Conservation (phyloP, 2,888 invertebrate genomes). For the Drosophila peninsularis region DNA sequence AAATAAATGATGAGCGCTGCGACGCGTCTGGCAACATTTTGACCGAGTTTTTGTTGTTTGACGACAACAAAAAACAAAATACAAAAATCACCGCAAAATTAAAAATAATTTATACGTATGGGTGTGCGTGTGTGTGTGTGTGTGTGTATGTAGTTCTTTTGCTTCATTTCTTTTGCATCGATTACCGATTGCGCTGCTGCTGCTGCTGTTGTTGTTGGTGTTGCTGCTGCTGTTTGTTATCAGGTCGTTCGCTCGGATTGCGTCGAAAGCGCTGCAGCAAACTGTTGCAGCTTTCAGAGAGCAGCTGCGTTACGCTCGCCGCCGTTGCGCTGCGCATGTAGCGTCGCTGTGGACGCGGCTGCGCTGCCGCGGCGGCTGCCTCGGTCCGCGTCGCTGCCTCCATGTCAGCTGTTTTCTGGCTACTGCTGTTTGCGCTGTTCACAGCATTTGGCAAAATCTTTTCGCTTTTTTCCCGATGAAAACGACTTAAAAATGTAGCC, state of each 20-base stretch:
- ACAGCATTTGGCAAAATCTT: conserved; percentile 68
- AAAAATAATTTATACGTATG: conserved; percentile 67
- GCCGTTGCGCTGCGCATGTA: conserved; percentile 91
- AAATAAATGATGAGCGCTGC: conserved; percentile 58
- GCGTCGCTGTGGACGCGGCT: conserved; percentile 87
- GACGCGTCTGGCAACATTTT: conserved; percentile 68
- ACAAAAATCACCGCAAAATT: conserved; percentile 49
- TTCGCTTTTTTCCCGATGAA: conserved; percentile 83
- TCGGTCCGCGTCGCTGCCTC: conserved; percentile 45
- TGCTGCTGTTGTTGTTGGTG: conserved; percentile 58
- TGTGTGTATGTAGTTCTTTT: conserved; percentile 45
- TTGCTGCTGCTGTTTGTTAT: conserved; percentile 82
- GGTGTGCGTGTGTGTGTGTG: conserved; percentile 13
- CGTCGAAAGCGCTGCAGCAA: conserved; percentile 92
- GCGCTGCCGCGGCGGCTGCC: conserved; percentile 38
- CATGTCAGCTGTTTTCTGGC: conserved; percentile 59
- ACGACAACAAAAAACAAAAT: conserved; percentile 21
- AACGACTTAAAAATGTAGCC: conserved; percentile 83
- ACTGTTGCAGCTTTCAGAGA: conserved; percentile 94
- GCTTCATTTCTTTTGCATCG: conserved; percentile 73
- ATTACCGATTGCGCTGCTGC: conserved; percentile 80
- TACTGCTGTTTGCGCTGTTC: conserved; percentile 51
- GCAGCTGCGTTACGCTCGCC: conserved; percentile 93
- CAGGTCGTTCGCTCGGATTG: conserved; percentile 90
- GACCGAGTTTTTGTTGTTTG: conserved; percentile 69